These are phyloP conservation scores for Steinernema carpocapsae DNA, from an alignment of 2,888 invertebrate genomes.

Conservation along the genomic window DNA sequence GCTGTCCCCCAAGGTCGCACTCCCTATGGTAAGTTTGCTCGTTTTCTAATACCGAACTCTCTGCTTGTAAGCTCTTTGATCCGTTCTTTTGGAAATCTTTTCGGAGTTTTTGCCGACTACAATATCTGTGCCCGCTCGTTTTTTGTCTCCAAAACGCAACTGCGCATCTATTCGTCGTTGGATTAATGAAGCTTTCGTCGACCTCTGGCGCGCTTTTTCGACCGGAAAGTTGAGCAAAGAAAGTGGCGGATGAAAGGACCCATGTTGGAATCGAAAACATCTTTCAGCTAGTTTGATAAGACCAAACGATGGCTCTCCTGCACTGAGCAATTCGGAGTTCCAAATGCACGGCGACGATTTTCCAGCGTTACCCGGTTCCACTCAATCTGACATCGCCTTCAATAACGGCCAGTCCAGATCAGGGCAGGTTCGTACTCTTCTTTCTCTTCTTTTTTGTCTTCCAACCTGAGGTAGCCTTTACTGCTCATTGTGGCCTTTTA, in stretches of 20 bases:
- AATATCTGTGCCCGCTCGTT: constrained; percentile 11
- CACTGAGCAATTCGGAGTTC: constrained; percentile 59
- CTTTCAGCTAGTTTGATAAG: constrained; percentile 64
- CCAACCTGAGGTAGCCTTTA: constrained; percentile 7
- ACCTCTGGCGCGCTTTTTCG: too few species aligned
- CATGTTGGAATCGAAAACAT: neutral
- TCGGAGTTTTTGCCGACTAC: neutral
- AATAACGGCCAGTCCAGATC: constrained; percentile 31
- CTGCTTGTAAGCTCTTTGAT: too few species aligned
- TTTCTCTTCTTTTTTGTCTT: constrained; percentile 12
- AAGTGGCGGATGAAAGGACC: too few species aligned
- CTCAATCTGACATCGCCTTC: neutral
- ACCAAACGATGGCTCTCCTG: constrained; percentile 41
- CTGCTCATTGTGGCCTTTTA: constrained; percentile 40
- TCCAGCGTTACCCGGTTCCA: constrained; percentile 89
- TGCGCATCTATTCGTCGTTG: too few species aligned
- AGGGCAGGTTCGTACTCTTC: constrained; percentile 23
- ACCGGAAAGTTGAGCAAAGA: too few species aligned
- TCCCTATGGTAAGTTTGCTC: constrained; percentile 17
- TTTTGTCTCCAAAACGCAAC: neutral
- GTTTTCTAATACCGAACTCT: neutral
- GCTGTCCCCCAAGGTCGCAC: neutral
- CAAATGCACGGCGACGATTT: constrained; percentile 98
- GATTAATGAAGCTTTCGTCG: too few species aligned
- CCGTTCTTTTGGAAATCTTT: neutral